Evolutionary conservation across 2,797 vertebrate genomes (phyloP), one percentile per base, ranked within the genome.

Genomic region (Cyprinella venusta): DNA sequence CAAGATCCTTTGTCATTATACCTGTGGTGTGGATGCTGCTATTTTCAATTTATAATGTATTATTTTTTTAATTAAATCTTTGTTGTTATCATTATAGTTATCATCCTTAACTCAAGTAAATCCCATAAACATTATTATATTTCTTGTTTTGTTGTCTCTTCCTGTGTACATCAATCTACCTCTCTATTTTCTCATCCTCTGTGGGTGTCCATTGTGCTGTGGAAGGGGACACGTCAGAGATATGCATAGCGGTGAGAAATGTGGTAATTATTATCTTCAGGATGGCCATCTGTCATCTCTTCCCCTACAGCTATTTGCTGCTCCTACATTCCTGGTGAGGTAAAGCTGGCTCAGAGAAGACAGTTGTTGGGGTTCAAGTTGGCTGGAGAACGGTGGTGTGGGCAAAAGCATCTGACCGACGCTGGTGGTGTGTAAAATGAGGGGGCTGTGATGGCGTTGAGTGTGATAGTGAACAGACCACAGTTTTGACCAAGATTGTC

Each of bases 221-320:
- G 84, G 21, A 89, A 85, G 88, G 84, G 86, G 92, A 93, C 90
- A 84, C 88, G 88, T 91, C 90, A 92, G 90, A 90, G 90, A 92
- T 92, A 92, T 92, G 90, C 89, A 90, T 87, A 86, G 89, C 85
- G 91, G 90, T 91, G 91, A 92, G 92, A 94, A 95, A 90, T 94
- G 91, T 92, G 91, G 90, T 94, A 94, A 95, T 94, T 94, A 94
- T 93, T 93, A 92, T 92, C 91, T 93, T 93, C 89, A 89, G 90
- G 83, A 90, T 88, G 89, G 90, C 93, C 92, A 93, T 94, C 93
- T 95, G 91, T 95, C 92, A 93, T 91, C 91, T 93, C 90, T 91
- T 90, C 86, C 89, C 90, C 90, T 93, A 83, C 88, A 93, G 90
- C 91, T 91, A 93, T 95, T 92, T 93, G 92, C 92, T 91, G 90